Percentiles rank a stretch among this genome's conserved stretches.
These are phyloP conservation scores for Bombyx mandarina DNA, from an alignment of 1,140 invertebrate species.

Conservation along the genomic window DNA sequence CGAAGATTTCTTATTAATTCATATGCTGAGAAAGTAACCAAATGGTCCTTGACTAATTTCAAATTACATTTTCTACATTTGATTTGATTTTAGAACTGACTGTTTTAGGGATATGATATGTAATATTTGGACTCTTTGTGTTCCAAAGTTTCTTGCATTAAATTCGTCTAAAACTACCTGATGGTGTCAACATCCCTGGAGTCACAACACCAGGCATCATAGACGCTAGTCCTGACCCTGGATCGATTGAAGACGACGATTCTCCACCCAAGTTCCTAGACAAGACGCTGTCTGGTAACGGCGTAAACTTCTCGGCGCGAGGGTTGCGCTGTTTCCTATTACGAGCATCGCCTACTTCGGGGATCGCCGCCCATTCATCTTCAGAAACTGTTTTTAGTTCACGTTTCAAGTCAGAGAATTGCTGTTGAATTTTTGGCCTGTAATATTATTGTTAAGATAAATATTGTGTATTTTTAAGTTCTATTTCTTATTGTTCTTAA, in stretches of 20 bases:
- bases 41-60: no score
- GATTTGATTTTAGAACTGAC: no score
- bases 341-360: conserved; percentile 98
- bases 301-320: conserved; percentile 95
- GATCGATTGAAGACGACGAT: conserved; percentile 85
- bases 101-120: no score
- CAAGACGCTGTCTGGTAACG: conserved; percentile 97
- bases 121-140: neutral
- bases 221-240: conserved; percentile 85
- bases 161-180: conserved; percentile 36
- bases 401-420: conserved; percentile 98
- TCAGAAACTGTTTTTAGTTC: conserved; percentile 89
- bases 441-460: conserved; percentile 8
- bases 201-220: conserved; percentile 86
- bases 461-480: no score
- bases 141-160: neutral
- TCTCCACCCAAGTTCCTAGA: conserved; percentile 91
- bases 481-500: no score
- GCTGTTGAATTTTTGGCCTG: conserved; percentile 98
- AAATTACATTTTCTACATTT: no score
- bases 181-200: conserved; percentile 83
- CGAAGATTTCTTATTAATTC: no score
- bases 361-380: conserved; percentile 97
- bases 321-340: conserved; percentile 98
- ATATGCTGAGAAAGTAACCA: no score